Percentiles rank a stretch among this genome's conserved stretches.
Evolutionary conservation across 2,113 vertebrate genomes (phyloP).

Genomic region (Cryptoleucopteryx plumbea): DNA sequence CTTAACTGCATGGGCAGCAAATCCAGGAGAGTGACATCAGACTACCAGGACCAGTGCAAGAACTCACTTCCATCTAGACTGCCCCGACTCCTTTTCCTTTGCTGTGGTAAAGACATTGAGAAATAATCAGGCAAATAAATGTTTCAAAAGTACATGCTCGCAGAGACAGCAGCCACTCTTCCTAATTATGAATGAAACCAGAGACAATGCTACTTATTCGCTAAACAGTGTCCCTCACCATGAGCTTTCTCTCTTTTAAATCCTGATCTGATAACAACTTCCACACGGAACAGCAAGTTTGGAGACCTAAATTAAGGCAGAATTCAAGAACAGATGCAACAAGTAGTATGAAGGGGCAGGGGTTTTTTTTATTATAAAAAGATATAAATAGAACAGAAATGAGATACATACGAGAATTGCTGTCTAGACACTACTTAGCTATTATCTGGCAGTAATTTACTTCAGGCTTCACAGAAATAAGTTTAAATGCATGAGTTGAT

Average conservation of each 20-base stretch:
- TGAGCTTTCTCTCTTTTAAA: background rate
- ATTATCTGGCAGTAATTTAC: background rate
- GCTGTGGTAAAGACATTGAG: background rate
- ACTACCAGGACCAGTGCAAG: background rate
- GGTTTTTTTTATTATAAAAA: background rate
- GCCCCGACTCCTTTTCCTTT: fast-evolving
- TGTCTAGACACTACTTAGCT: background rate
- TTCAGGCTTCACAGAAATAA: background rate
- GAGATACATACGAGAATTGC: background rate
- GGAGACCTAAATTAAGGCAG: background rate
- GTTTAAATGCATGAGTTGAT: background rate
- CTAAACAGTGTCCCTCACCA: background rate
- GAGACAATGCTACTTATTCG: background rate
- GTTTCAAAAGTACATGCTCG: background rate
- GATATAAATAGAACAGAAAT: background rate
- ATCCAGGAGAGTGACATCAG: background rate
- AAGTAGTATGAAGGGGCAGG: background rate
- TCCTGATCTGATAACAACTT: background rate
- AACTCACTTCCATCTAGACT: background rate
- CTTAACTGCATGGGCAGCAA: background rate
- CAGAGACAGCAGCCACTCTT: background rate
- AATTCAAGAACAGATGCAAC: background rate
- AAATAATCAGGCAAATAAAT: background rate
- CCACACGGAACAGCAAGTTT: background rate
- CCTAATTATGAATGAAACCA: background rate